A percentile compares a stretch with the other conserved stretches of the same genome.
Conservation (phyloP, 2,797 vertebrate genomes). For the Melanotaenia maccullochi region DNA sequence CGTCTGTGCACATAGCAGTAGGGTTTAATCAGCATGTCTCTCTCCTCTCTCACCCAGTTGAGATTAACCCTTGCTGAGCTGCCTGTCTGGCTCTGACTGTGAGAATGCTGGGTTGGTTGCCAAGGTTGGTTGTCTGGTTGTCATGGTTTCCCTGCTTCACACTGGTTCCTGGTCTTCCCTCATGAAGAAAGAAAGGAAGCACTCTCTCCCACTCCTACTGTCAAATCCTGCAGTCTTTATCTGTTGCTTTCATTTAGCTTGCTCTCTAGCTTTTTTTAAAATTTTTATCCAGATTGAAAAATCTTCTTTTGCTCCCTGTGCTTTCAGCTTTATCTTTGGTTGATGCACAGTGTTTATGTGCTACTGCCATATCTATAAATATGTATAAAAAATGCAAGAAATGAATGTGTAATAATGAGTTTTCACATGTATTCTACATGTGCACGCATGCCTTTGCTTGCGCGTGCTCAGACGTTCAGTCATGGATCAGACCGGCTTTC, state of each 20-base stretch:
- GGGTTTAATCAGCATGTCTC: conserved; percentile 47
- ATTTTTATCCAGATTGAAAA: conserved; percentile 1
- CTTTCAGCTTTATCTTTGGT: conserved; percentile 17
- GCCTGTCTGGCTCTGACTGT: conserved; percentile 71
- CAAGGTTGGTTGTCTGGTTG: conserved; percentile 81
- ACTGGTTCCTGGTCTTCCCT: conserved; percentile 78
- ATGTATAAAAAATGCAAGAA: conserved; percentile 6
- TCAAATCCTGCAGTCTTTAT: conserved; percentile 15
- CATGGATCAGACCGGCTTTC: conserved; percentile 77
- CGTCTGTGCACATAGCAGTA: conserved; percentile 43
- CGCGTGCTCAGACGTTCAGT: conserved; percentile 70
- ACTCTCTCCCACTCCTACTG: conserved; percentile 32
- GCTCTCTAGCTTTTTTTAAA: conserved; percentile 21
- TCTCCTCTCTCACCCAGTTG: conserved; percentile 54
- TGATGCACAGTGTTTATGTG: not conserved
- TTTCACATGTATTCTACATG: conserved; percentile 33
- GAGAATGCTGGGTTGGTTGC: conserved; percentile 74
- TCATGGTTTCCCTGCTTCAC: conserved; percentile 80
- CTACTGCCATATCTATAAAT: not conserved
- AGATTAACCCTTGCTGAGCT: conserved; percentile 74
- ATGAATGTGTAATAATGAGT: conserved; percentile 4
- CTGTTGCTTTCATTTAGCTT: conserved; percentile 26
- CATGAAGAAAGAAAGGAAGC: conserved; percentile 55
- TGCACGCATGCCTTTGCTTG: conserved; percentile 24
- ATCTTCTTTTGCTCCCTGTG: conserved; percentile 19